Conservation (phyloP, 2,888 invertebrate species). For the Pocota personata region DNA sequence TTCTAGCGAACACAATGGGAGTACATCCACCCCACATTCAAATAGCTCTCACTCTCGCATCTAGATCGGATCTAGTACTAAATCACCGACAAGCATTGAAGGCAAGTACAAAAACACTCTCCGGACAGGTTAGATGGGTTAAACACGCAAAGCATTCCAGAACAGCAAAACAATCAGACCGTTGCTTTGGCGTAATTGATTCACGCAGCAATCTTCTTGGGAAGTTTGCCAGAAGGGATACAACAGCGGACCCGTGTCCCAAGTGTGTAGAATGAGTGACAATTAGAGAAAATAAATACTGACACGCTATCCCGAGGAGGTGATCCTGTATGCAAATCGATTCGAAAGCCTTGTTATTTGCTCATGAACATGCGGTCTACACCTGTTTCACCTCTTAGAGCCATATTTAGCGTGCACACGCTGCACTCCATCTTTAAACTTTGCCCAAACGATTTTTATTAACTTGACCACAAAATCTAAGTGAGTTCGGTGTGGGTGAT, state of each 20-base stretch:
- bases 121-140: conserved; percentile 23
- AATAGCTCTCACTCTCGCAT: conserved; percentile 9
- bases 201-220: conserved; percentile 12
- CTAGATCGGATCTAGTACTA: conserved; percentile 44
- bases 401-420: conserved; percentile 30
- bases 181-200: conserved; percentile 37
- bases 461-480: conserved; percentile 35
- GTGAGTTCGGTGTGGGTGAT: conserved; percentile 49
- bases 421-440: conserved; percentile 22
- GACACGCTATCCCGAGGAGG: conserved; percentile 25
- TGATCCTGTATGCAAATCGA: conserved; percentile 38
- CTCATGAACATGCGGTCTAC: conserved; percentile 15
- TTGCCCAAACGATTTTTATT: conserved; percentile 39
- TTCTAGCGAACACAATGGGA: conserved; percentile 21
- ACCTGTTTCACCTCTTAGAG: conserved; percentile 47
- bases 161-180: conserved; percentile 31
- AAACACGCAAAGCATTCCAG: conserved; percentile 19
- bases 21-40: conserved; percentile 34
- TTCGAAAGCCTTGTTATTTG: conserved; percentile 41
- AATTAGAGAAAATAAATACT: conserved; percentile 42
- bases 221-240: not conserved
- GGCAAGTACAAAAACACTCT: not conserved
- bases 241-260: not conserved
- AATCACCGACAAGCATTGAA: conserved; percentile 23
- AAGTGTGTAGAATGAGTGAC: conserved; percentile 41